Base-by-base conservation (phyloP, 2,888 invertebrate genomes). In the Bursaphelenchus okinawaensis region DNA sequence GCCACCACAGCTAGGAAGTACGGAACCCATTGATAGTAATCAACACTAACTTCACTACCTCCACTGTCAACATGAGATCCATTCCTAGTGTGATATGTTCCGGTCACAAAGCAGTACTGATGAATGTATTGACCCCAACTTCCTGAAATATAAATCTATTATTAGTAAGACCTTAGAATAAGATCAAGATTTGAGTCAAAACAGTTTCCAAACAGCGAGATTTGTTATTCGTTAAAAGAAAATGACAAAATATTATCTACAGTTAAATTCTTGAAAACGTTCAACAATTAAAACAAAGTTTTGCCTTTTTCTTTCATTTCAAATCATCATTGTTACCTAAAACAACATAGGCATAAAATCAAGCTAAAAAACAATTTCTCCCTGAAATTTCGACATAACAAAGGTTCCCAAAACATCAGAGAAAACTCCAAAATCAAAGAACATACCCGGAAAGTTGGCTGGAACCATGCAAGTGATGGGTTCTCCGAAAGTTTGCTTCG, bases 31-130 rank as follows among this genome's bases (percentile, higher is more conserved):
- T 80, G 77, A 65, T 57, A 66, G 24, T 19, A 31, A 24, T n/a
- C 23, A 2, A 63, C 16, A 23, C 40, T 23, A 22, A 16, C 27
- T 20, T 26, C 8, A 9, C 9, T 12, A 16, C 1, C 9, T 31
- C 16, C 19, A 6, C 50, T 4, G 19, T 40, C 56, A n/a, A 28
- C 31, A n/a, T n/a, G 6, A 4, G 20, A 6, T 8, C 50, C 52
- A 40, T 24, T 52, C 7, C 23, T 7, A 23, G 19, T 57, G 68
- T 68, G 75, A 70, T 75, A 80, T 1, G 80, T 80, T 62, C 80
- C 79, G 55, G 76, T 74, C 64, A 80, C 78, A 70, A 75, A 80
- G 68, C 80, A 80, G 67, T 76, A 80, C 16, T 70, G 52, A 23
- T 70, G 68, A n/a, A 60, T 69, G 29, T 65, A 68, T 28, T 63